Evolutionary conservation across 2,113 vertebrate genomes (phyloP).

Genomic region (Grantiella picta): DNA sequence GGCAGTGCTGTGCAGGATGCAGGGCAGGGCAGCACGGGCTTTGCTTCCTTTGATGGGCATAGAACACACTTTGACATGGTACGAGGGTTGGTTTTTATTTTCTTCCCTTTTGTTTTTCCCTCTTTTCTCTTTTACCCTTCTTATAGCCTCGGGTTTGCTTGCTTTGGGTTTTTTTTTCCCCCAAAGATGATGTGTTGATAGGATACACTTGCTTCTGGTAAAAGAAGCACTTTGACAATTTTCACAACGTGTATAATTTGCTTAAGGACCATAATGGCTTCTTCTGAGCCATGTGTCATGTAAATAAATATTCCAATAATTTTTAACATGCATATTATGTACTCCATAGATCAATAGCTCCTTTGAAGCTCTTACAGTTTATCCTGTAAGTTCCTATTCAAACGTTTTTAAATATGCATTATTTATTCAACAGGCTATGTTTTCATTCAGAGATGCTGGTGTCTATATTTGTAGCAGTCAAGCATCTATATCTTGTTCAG

Average conservation of each 20-base stretch:
- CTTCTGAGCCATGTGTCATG: conserved; percentile 25
- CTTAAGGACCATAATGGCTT: conserved; percentile 51
- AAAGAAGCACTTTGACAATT: conserved; percentile 41
- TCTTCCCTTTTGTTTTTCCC: not conserved
- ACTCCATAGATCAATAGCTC: conserved; percentile 56
- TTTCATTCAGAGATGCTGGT: not conserved
- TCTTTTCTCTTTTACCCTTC: not conserved
- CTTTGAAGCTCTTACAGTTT: conserved; percentile 58
- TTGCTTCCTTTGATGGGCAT: conserved; percentile 54
- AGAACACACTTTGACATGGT: not conserved
- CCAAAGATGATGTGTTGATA: not conserved
- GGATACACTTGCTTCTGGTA: conserved; percentile 10
- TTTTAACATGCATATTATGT: conserved; percentile 53
- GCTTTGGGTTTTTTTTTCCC: not conserved
- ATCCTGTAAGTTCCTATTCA: conserved; percentile 49
- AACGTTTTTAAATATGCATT: conserved; percentile 36
- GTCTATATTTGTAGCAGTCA: not conserved
- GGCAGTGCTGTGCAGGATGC: not conserved
- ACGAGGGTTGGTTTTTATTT: not conserved
- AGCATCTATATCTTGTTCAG: not conserved
- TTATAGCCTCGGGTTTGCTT: not conserved
- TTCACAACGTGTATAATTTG: conserved; percentile 52
- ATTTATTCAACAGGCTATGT: conserved; percentile 45
- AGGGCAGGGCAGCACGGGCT: not conserved
- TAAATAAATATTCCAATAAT: conserved; percentile 44